phyloP scores from a whole-genome alignment of 2,113 vertebrate species.

The Ochotona princeps region DNA sequence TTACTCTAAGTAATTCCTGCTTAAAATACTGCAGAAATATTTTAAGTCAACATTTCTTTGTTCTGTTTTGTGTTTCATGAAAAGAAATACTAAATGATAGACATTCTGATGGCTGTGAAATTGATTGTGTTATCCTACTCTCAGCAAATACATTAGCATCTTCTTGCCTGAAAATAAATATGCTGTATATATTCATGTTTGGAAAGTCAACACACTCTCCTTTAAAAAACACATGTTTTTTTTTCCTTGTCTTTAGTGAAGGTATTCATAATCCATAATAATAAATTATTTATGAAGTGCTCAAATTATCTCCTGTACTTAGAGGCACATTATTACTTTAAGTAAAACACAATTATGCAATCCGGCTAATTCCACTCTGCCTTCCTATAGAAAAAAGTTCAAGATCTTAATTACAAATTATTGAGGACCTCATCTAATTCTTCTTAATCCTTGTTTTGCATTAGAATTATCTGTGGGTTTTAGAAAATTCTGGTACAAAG shows the following conservation, averaged over 20 bases:
- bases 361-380: neutral
- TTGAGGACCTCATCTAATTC: neutral
- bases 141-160: neutral
- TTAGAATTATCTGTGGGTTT: neutral
- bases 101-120: neutral
- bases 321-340: constrained; percentile 1
- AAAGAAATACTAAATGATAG: neutral
- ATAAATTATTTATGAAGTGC: neutral
- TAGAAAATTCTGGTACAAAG: neutral
- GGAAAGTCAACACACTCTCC: neutral
- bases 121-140: neutral
- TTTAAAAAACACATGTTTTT: neutral
- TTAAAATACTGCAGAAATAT: constrained; percentile 5
- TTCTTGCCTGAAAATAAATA: neutral
- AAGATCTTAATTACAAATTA: neutral
- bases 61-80: neutral
- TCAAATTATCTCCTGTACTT: neutral
- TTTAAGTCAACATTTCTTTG: neutral
- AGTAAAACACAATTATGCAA: neutral
- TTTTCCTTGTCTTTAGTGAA: neutral
- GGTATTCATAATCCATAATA: neutral
- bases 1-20: neutral
- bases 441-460: neutral
- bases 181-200: neutral
- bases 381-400: neutral